Evolutionary conservation across 2,888 invertebrate genomes (phyloP).

Genomic region (Ectemnius cavifrons): DNA sequence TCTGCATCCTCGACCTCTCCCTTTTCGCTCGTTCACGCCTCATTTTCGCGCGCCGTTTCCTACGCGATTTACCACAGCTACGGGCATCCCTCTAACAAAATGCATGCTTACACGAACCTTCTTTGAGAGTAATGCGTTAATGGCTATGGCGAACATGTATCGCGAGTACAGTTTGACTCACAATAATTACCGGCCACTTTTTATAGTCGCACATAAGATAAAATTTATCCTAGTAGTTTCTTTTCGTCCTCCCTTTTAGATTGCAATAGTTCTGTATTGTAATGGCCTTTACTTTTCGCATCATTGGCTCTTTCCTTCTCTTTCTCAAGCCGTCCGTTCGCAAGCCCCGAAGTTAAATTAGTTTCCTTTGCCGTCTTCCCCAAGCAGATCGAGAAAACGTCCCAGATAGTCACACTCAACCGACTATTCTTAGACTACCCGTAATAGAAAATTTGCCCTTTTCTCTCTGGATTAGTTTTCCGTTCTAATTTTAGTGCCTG

Average conservation of each 20-base stretch:
- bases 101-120: too few species aligned
- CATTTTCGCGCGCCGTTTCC: background rate
- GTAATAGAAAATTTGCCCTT: background rate
- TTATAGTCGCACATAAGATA: too few species aligned
- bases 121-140: too few species aligned
- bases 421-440: background rate
- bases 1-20: background rate
- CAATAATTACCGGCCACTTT: too few species aligned
- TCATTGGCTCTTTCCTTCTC: slow-evolving; percentile 3
- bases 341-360: background rate
- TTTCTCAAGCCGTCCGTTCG: background rate
- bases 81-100: too few species aligned
- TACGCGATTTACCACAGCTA: too few species aligned
- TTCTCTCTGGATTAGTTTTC: background rate
- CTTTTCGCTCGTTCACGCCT: background rate
- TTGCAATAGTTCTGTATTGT: background rate
- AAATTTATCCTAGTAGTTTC: too few species aligned
- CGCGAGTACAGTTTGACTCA: too few species aligned
- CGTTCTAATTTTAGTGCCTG: too few species aligned
- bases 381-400: background rate
- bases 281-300: slow-evolving; percentile 7
- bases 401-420: background rate
- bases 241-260: too few species aligned
- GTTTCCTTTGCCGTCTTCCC: slow-evolving; percentile 1
- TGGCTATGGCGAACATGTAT: too few species aligned